Evolutionary conservation across 2,888 invertebrate species (phyloP), one percentile per base, ranked within the genome.

Genomic region (Dicranocentrus wangi): DNA sequence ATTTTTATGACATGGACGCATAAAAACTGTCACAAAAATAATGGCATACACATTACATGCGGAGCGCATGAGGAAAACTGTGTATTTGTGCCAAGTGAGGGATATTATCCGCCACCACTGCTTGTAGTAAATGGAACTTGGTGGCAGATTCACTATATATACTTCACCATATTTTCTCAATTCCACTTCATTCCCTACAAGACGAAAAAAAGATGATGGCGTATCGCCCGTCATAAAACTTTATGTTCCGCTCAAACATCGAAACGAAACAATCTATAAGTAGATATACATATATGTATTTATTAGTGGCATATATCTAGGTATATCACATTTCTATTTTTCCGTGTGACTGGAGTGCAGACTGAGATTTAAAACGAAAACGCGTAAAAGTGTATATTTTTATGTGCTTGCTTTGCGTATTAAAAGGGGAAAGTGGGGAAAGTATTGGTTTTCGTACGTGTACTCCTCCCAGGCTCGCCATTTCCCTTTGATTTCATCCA

Each of bases 171-270:
- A 58, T 78, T 71, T 71, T 65, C 58, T 58, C 53, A 51, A 69
- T 70, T 70, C 25, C 15, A n/a, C 21, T 60, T 51, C 55, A 65
- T 58, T 66, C 58, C 25, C 27, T 13, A 63, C 19, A 63, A 47
- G 15, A 53, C n/a, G 47, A 66, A 17, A 42, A 13, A 42, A 65
- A 17, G 78, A 78, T 71, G 78, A 79, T 60, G 66, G 79, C 66
- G 51, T 72, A 79, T 79, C 79, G 72, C 66, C 66, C 66, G 79
- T 79, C 79, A 72, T 79, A 79, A 79, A 79, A 79, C 27, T 79
- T 79, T 79, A 79, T 79, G 72, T 79, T 28, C 47, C 27, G 65
- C 70, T 68, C 47, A 60, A 27, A n/a, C 8, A 5, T 27, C 7
- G 28, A 28, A 27, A 60, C 2, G 23, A 23, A 15, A 32, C n/a